Conservation (phyloP, 2,797 vertebrate genomes). For the Malurus leucopterus region DNA sequence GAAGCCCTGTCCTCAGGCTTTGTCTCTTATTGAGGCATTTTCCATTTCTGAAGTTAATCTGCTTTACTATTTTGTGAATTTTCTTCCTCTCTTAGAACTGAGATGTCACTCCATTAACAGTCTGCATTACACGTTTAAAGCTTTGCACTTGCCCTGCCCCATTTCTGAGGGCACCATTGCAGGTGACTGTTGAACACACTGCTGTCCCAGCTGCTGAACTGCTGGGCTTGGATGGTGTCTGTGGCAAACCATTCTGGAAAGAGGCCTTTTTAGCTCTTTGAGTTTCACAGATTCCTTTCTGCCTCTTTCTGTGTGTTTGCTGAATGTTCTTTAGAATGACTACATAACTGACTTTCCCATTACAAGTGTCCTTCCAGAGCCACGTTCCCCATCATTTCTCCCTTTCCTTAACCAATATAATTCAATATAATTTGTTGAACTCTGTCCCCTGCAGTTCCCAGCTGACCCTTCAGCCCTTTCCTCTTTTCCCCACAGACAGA, state of each 20-base stretch:
- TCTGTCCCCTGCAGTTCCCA: background rate
- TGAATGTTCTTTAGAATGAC: background rate
- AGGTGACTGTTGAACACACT: background rate
- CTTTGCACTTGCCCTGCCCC: background rate
- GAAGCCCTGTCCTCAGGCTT: background rate
- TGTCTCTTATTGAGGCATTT: background rate
- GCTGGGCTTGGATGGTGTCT: background rate
- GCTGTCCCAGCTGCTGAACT: background rate
- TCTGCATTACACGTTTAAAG: background rate
- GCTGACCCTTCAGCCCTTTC: background rate
- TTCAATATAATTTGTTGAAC: background rate
- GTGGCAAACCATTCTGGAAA: background rate
- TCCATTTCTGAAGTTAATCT: background rate
- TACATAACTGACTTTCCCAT: background rate
- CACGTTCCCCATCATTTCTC: accelerated
- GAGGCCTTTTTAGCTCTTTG: background rate
- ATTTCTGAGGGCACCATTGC: background rate
- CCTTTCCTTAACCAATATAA: background rate
- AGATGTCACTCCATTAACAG: background rate
- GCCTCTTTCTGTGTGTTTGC: background rate
- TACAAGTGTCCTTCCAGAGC: background rate
- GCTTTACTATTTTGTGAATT: background rate
- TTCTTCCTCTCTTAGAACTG: background rate
- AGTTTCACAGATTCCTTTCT: background rate
- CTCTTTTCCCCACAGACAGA: constrained; percentile 80